These are phyloP conservation scores for Himalopsyche tibetana DNA, from an alignment of 2,888 invertebrate species.

Conservation along the genomic window DNA sequence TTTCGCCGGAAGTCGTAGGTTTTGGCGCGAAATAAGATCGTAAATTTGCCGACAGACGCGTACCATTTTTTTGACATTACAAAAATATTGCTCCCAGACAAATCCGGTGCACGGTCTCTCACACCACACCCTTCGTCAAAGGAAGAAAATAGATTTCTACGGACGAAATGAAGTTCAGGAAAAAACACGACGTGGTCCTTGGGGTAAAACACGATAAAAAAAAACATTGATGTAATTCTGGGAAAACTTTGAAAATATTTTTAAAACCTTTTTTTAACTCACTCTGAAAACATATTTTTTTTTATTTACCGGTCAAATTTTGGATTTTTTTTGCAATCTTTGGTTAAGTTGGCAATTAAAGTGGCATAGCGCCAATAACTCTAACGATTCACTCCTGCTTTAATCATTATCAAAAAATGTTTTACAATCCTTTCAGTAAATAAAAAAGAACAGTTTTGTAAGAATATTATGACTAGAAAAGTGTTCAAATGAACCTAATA, in stretches of 20 bases:
- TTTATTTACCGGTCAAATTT: too few species aligned
- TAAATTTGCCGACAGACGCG: conserved; percentile 15
- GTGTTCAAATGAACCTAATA: too few species aligned
- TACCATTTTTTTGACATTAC: conserved; percentile 24
- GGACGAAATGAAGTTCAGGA: conserved; percentile 18
- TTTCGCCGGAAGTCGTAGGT: conserved; percentile 7
- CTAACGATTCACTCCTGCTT: too few species aligned
- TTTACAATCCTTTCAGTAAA: too few species aligned
- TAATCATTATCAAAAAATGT: too few species aligned
- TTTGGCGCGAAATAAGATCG: conserved; percentile 28
- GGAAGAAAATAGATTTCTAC: conserved; percentile 1
- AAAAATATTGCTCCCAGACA: conserved; percentile 31
- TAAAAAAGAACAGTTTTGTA: too few species aligned
- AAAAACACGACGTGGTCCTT: background rate
- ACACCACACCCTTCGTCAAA: background rate
- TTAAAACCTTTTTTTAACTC: too few species aligned
- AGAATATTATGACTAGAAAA: too few species aligned
- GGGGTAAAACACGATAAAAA: background rate
- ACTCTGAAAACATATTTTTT: too few species aligned
- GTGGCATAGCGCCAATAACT: too few species aligned
- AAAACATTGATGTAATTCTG: background rate
- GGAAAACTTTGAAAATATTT: background rate
- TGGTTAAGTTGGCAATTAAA: too few species aligned
- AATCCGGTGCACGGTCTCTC: background rate
- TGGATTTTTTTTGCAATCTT: too few species aligned